These are phyloP conservation scores for Cichlasoma orientale DNA, from an alignment of 2,797 vertebrate genomes.

Conservation along the genomic window DNA sequence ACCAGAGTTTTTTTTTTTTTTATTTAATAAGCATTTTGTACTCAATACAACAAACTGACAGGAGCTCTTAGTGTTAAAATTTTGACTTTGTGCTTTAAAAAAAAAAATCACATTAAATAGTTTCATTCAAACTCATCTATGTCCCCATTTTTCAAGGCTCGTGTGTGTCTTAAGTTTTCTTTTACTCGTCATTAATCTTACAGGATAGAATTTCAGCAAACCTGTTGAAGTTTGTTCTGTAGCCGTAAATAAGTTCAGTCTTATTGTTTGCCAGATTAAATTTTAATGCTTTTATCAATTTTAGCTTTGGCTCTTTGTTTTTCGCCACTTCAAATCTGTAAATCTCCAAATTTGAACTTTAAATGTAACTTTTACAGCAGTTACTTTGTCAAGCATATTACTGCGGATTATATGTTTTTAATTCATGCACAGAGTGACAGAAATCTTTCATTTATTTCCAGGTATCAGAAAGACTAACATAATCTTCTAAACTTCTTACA, in stretches of 20 bases:
- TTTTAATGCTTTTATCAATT: slow-evolving; percentile 22
- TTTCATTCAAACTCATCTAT: slow-evolving; percentile 8
- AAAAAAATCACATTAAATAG: neutral
- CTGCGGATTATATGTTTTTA: neutral
- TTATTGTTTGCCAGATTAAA: slow-evolving; percentile 2
- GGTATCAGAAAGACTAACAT: slow-evolving; percentile 13
- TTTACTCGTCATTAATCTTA: slow-evolving; percentile 5
- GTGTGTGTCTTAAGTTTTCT: slow-evolving; percentile 13
- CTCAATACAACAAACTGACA: neutral
- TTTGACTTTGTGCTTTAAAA: neutral
- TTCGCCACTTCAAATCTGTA: neutral
- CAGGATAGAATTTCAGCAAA: slow-evolving; percentile 25
- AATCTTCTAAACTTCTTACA: slow-evolving; percentile 8
- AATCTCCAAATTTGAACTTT: slow-evolving; percentile 30
- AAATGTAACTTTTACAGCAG: slow-evolving; percentile 14
- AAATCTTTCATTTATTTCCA: slow-evolving; percentile 1
- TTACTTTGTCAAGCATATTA: neutral
- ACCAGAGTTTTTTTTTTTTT: neutral
- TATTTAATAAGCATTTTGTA: neutral
- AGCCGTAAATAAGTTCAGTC: slow-evolving; percentile 31
- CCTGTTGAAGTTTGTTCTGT: slow-evolving; percentile 8
- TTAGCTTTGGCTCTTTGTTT: neutral
- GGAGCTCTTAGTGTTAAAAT: neutral
- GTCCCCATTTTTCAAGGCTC: slow-evolving; percentile 31
- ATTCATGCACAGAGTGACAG: slow-evolving; percentile 18